Evolutionary conservation across 2,113 vertebrate genomes (phyloP), one percentile per base, ranked within the genome.

Genomic region (Acanthisitta chloris): DNA sequence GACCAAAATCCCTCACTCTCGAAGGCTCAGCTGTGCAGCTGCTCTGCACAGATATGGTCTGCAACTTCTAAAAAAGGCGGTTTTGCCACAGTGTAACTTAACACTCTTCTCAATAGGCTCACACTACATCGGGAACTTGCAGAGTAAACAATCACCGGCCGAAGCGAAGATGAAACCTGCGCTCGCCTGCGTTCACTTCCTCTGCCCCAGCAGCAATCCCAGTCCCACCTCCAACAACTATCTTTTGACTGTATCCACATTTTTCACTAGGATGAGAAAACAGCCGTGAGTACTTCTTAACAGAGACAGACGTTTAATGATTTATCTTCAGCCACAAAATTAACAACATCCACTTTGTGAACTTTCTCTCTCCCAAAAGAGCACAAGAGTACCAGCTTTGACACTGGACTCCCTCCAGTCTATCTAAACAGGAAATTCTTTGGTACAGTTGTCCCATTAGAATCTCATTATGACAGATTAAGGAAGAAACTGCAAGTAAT

Each of bases 41-140:
- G 78, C 21, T 85, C 78, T 25, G 29, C 74, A 57, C 28, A 76
- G 43, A 87, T 54, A 23, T 0, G 9, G 62, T 54, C 42, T 34
- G 34, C 62, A 80, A 84, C 70, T 95, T 95, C 94, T 92, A 95
- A 95, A 96, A 96, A 92, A 91, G 84, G 74, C 67, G 3, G 14
- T 94, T 96, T 96, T 94, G 87, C 90, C 54, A 73, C 36, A 55
- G 58, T 70, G 85, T 73, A 96, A 97, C 58, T 49, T 43, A 82
- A 95, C 12, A 59, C 84, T 34, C 42, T 29, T 54, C 79, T 71
- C 78, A 88, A 40, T 3, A 88, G 67, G 62, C 62, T 23, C 8
- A 0, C 8, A 0, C 34, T 25, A n/a, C 54, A 15, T 3, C 0
- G 3, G 0, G 31, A 59, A 52, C 61, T 55, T 25, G 49, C 81